These are phyloP conservation scores for Drosophila flavopinicola DNA, from an alignment of 2,888 invertebrate species.

Conservation along the genomic window DNA sequence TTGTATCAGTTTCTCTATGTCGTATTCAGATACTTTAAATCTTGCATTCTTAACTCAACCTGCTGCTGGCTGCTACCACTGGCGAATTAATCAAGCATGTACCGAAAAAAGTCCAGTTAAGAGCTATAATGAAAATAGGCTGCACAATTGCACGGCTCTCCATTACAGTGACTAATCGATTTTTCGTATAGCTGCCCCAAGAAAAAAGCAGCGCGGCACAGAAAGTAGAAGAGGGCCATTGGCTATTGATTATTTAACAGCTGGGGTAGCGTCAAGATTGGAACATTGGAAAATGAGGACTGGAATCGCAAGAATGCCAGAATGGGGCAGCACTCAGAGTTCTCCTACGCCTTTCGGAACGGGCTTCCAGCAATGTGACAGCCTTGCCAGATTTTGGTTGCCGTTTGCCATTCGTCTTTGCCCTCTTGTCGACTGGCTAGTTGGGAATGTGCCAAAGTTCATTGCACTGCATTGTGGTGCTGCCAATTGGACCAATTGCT, in stretches of 20 bases:
- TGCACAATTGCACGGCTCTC: constrained; percentile 3
- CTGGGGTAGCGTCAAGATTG: constrained; percentile 13
- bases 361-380: constrained; percentile 42
- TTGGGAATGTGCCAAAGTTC: constrained; percentile 73
- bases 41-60: no score
- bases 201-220: constrained; percentile 25
- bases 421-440: constrained; percentile 16
- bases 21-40: no score
- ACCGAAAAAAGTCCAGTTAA: background rate
- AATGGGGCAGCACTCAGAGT: constrained; percentile 20
- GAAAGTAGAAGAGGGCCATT: constrained; percentile 33
- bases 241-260: constrained; percentile 60
- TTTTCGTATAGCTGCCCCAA: constrained; percentile 26
- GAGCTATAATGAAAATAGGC: background rate
- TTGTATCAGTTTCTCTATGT: no score
- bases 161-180: constrained; percentile 8
- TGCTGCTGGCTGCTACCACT: background rate
- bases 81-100: background rate
- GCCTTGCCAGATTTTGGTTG: constrained; percentile 54
- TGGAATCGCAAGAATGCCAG: constrained; percentile 53
- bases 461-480: constrained; percentile 49
- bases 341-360: constrained; percentile 4
- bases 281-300: constrained; percentile 19
- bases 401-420: background rate
- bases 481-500: constrained; percentile 22